A percentile compares a stretch with the other conserved stretches of the same genome.
These are phyloP conservation scores for Meloidogyne floridensis DNA, from an alignment of 1,140 invertebrate genomes.

Conservation along the genomic window DNA sequence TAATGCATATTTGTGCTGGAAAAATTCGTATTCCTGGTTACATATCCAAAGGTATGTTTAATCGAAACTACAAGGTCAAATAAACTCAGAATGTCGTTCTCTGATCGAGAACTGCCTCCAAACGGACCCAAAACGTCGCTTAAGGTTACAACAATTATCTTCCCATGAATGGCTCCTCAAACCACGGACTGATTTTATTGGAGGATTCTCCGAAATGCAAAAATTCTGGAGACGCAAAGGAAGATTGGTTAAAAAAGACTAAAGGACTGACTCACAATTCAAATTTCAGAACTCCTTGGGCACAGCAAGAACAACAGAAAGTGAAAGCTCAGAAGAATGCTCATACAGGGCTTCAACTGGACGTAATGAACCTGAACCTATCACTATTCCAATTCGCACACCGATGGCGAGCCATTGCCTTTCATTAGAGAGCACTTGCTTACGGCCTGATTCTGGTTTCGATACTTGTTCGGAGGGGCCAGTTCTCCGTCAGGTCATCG, in stretches of 20 bases:
- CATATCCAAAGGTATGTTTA: slow-evolving; percentile 8
- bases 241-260: background rate
- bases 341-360: background rate
- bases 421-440: background rate
- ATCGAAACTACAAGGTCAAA: background rate
- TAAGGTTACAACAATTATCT: slow-evolving; percentile 9
- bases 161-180: background rate
- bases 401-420: background rate
- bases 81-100: slow-evolving; percentile 8
- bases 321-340: background rate
- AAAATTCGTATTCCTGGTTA: slow-evolving; percentile 11
- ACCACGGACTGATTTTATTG: background rate
- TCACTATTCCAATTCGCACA: background rate
- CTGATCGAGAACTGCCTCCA: slow-evolving; percentile 18
- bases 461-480: background rate
- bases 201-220: background rate
- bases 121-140: background rate
- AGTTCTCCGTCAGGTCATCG: background rate
- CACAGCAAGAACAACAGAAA: background rate
- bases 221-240: background rate
- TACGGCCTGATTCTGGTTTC: background rate
- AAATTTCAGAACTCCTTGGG: background rate
- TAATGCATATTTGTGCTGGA: slow-evolving; percentile 22
- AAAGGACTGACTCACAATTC: background rate
- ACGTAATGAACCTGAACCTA: background rate